Evolutionary conservation across 2,888 invertebrate species (phyloP), one percentile per base, ranked within the genome.

Genomic region (Xanthostigma xanthostigma): DNA sequence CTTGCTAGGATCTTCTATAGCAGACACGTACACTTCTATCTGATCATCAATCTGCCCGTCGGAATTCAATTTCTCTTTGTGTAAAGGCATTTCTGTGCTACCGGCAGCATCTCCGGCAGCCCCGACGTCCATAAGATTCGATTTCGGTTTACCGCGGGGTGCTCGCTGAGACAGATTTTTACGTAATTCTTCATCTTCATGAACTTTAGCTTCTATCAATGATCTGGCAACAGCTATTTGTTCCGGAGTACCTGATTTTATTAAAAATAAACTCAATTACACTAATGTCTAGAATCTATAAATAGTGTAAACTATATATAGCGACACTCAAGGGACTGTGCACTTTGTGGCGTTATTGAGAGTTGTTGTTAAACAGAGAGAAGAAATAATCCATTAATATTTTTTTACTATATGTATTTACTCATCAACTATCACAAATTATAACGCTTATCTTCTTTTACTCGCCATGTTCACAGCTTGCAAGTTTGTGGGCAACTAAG

Each of bases 1-100:
- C 53, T 72, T 71, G 12, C 70, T 72, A 1, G 92, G 92, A 34
- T 80, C 81, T 11, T 84, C 82, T 53, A 89, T 79, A 0, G 91
- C 89, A 0, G 90, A 89, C 4, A 93, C 85, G 66, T 84, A 92
- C 12, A 92, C 86, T 61, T 92, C 85, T 61, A 89, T 78, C 13
- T 76, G 75, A 1, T 81, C 75, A 50, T 80, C 79, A 11, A 44
- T 35, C 9, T 49, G 44, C 9, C 44, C 44, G 5, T 13, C 40
- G 17, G 33, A 33, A 9, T n/a, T 5, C 33, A 48, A 36, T 27
- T 48, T 48, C 34, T 48, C 48, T 47, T 42, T 36, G 27, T 13
- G 12, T 10, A 44, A 36, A n/a, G 45, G 33, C n/a, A 6, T 27
- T 8, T 41, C 37, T 38, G 13, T 13, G 46, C 27, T 27, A 6